Conservation (phyloP, 23 tunicate species). For the Halocynthia roretzi region DNA sequence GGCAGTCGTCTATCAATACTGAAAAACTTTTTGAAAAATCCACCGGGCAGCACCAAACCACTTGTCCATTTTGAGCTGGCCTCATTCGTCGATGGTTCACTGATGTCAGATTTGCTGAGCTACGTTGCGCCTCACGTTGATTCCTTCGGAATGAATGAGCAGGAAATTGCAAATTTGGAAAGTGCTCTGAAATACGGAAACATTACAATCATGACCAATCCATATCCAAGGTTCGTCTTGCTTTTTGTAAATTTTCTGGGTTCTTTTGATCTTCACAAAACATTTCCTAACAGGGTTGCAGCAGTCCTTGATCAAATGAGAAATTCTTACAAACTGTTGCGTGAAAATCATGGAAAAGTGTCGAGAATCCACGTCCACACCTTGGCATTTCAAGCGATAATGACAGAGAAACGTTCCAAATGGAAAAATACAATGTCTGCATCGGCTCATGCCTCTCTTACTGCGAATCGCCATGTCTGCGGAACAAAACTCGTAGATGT, state of each 20-base stretch:
- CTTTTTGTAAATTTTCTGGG: background rate
- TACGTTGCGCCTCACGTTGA: slow-evolving; percentile 70
- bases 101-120: slow-evolving; percentile 45
- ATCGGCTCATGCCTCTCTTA: slow-evolving; percentile 86
- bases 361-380: slow-evolving; percentile 94
- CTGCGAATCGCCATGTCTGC: slow-evolving; percentile 91
- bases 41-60: slow-evolving; percentile 27
- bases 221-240: slow-evolving; percentile 18
- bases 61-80: slow-evolving; percentile 90
- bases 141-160: slow-evolving; percentile 96
- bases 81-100: slow-evolving; percentile 77
- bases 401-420: slow-evolving; percentile 43
- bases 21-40: slow-evolving; percentile 43
- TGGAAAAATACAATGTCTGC: slow-evolving; percentile 96
- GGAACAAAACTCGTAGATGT: slow-evolving; percentile 64
- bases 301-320: slow-evolving; percentile 88
- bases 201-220: slow-evolving; percentile 15
- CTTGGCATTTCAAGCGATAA: slow-evolving; percentile 92
- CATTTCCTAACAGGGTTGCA: slow-evolving; percentile 51
- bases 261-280: background rate
- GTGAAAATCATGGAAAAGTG: slow-evolving; percentile 20
- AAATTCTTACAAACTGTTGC: slow-evolving; percentile 33
- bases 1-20: slow-evolving; percentile 25
- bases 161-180: slow-evolving; percentile 80
- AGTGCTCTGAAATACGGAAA: slow-evolving; percentile 64